Conservation (phyloP, 2,113 vertebrate genomes). For the Panurus biarmicus region DNA sequence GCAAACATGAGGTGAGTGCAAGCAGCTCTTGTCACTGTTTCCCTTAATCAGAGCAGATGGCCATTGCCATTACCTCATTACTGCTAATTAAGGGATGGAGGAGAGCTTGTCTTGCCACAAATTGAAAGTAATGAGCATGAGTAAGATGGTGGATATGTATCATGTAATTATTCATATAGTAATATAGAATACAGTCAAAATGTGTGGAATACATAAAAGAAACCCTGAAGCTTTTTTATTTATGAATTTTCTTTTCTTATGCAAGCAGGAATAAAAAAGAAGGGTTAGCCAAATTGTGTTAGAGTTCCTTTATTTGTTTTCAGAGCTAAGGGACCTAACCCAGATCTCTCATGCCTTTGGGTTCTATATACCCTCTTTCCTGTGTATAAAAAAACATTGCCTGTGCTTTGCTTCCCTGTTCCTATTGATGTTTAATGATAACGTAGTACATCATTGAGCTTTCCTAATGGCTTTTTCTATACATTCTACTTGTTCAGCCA, state of each 20-base stretch:
- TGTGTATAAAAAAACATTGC: background rate
- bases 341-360: background rate
- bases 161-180: background rate
- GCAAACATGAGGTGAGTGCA: background rate
- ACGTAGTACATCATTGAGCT: background rate
- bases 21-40: background rate
- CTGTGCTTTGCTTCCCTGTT: background rate
- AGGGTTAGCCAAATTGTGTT: background rate
- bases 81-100: background rate
- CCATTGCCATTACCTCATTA: conserved; percentile 10
- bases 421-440: background rate
- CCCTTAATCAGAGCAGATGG: conserved; percentile 22
- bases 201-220: background rate
- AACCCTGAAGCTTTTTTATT: background rate
- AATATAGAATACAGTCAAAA: background rate
- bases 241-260: background rate
- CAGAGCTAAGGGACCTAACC: background rate
- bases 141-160: background rate
- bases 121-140: background rate
- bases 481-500: background rate
- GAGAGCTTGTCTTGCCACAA: background rate
- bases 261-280: background rate
- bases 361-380: background rate
- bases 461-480: background rate
- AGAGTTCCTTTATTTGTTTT: background rate